phyloP scores from a whole-genome alignment of 2,888 invertebrate species.

The Diaphora mendica region DNA sequence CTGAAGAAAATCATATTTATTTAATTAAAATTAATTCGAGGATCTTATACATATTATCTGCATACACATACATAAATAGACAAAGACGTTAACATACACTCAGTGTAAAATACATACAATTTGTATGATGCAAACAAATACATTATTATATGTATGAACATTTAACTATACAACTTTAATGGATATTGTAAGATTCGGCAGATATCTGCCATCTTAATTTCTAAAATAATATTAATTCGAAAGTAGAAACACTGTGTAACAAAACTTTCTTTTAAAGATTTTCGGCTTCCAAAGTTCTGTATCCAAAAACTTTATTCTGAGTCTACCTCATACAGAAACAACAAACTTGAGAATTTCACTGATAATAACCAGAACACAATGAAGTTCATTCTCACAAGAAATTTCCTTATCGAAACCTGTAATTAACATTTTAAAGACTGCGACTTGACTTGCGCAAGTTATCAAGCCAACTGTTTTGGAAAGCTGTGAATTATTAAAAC shows the following conservation, averaged over 20 bases:
- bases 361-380: neutral
- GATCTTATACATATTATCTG: no score
- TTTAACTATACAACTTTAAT: no score
- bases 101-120: no score
- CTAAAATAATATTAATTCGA: neutral
- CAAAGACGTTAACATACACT: no score
- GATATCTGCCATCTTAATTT: neutral
- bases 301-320: neutral
- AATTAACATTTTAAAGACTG: constrained; percentile 59
- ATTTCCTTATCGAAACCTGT: constrained; percentile 41
- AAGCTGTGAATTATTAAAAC: constrained; percentile 57
- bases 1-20: no score
- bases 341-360: neutral
- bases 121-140: no score
- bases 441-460: constrained; percentile 42
- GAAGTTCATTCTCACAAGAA: constrained; percentile 17
- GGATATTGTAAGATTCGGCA: no score
- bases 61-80: no score
- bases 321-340: neutral
- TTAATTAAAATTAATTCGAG: no score
- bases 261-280: neutral
- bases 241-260: neutral
- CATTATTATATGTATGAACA: no score
- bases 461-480: constrained; percentile 49
- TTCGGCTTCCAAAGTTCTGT: neutral